phyloP scores from a whole-genome alignment of 2,888 invertebrate species.

The Drosophila yooni region DNA sequence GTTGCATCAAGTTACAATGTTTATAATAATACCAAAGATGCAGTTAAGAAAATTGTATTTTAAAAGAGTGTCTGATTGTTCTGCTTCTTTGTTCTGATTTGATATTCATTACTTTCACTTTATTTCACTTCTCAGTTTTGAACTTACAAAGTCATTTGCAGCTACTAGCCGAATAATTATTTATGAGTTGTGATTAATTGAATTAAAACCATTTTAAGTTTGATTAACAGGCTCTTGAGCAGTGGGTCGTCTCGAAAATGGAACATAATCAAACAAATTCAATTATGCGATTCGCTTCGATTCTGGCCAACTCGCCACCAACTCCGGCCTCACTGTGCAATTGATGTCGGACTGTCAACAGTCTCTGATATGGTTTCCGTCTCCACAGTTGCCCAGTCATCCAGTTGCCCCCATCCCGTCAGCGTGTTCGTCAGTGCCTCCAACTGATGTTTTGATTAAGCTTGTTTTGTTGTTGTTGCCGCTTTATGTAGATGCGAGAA shows the following conservation, averaged over 20 bases:
- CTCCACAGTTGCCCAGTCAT: background rate
- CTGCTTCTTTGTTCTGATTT: background rate
- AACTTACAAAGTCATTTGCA: background rate
- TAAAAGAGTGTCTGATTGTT: background rate
- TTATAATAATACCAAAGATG: background rate
- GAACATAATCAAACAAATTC: slow-evolving; percentile 3
- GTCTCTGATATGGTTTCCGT: slow-evolving; percentile 25
- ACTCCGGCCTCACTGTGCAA: slow-evolving; percentile 48
- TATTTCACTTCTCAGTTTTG: background rate
- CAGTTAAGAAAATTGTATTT: background rate
- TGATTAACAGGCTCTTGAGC: background rate
- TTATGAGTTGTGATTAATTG: background rate
- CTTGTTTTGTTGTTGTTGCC: slow-evolving; percentile 33
- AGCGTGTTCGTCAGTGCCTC: slow-evolving; percentile 44
- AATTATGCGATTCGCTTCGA: slow-evolving; percentile 7
- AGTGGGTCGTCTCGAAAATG: background rate
- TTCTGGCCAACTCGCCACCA: background rate
- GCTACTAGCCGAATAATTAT: background rate
- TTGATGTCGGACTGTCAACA: slow-evolving; percentile 60
- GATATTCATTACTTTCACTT: background rate
- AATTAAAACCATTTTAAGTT: background rate
- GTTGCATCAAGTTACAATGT: background rate
- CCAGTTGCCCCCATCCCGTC: slow-evolving; percentile 10
- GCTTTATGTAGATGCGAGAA: slow-evolving; percentile 65
- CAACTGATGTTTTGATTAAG: slow-evolving; percentile 61